A percentile compares a stretch with the other conserved stretches of the same genome.
phyloP scores from a whole-genome alignment of 2,888 invertebrate species.

The Athalia rosae region DNA sequence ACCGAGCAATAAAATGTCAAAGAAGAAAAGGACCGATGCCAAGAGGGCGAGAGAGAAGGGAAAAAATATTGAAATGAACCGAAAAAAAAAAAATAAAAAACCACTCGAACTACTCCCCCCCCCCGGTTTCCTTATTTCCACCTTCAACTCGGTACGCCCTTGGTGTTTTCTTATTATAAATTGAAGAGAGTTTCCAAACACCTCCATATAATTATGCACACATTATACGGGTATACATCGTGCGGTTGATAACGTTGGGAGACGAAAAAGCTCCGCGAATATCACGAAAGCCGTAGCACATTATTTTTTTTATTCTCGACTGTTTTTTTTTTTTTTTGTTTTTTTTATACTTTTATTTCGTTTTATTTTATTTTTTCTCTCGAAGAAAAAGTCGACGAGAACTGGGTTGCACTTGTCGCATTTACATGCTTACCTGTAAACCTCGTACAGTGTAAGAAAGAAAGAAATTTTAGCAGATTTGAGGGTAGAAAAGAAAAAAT shows the following conservation, averaged over 20 bases:
- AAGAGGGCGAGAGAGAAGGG: background rate
- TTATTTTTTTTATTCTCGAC: background rate
- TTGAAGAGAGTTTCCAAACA: background rate
- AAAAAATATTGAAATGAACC: background rate
- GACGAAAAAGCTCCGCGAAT: background rate
- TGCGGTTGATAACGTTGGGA: too few relatives aligned
- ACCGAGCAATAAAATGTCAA: slow-evolving; percentile 12
- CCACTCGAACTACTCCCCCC: background rate
- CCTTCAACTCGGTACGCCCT: too few relatives aligned
- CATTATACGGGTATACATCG: too few relatives aligned
- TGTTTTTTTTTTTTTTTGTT: too few relatives aligned
- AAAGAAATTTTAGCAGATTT: slow-evolving; percentile 21
- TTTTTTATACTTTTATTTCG: background rate
- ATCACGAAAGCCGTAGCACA: too few relatives aligned
- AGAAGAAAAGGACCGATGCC: background rate
- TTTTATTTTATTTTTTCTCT: slow-evolving; percentile 1
- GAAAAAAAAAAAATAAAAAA: slow-evolving; percentile 5
- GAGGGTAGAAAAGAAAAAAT: background rate
- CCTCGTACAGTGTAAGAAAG: slow-evolving; percentile 44
- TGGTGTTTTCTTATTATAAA: background rate
- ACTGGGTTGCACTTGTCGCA: slow-evolving; percentile 54
- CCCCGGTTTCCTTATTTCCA: too few relatives aligned
- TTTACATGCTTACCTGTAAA: slow-evolving; percentile 36
- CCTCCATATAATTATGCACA: background rate
- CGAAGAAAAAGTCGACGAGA: slow-evolving; percentile 56